These are phyloP conservation scores for Carcina quercana DNA, from an alignment of 2,888 invertebrate species.

Conservation along the genomic window DNA sequence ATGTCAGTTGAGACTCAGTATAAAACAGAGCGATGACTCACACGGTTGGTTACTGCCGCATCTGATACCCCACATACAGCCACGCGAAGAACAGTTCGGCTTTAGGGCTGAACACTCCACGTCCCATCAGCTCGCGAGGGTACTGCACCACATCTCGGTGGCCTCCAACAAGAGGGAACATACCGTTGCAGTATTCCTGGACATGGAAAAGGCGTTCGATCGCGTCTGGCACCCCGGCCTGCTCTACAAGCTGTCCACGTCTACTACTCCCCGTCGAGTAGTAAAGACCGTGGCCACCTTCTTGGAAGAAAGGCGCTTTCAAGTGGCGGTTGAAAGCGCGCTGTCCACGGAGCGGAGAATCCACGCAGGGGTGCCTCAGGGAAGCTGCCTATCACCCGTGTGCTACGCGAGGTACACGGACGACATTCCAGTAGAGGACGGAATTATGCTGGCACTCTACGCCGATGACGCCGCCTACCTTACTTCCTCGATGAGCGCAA, in stretches of 20 bases:
- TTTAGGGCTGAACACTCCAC: constrained; percentile 21
- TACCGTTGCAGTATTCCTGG: constrained; percentile 10
- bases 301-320: constrained; percentile 1
- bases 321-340: constrained; percentile 11
- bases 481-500: neutral
- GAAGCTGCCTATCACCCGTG: constrained; percentile 14
- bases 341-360: constrained; percentile 5
- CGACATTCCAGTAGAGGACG: constrained; percentile 9
- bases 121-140: constrained; percentile 21
- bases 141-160: constrained; percentile 16
- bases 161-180: constrained; percentile 3
- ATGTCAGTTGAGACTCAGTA: too few species aligned
- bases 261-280: constrained; percentile 12
- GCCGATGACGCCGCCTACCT: neutral
- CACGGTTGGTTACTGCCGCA: too few species aligned
- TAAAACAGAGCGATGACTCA: too few species aligned
- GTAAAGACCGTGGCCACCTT: neutral
- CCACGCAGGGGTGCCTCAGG: constrained; percentile 18
- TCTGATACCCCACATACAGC: constrained; percentile 1
- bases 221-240: constrained; percentile 28
- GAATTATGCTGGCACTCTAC: neutral
- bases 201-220: constrained; percentile 29
- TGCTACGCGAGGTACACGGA: constrained; percentile 13
- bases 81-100: constrained; percentile 17
- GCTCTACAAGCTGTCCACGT: constrained; percentile 17